A percentile compares a stretch with the other conserved stretches of the same genome.
Evolutionary conservation across 2,888 invertebrate genomes (phyloP).

Genomic region (Leptura quadrifasciata): DNA sequence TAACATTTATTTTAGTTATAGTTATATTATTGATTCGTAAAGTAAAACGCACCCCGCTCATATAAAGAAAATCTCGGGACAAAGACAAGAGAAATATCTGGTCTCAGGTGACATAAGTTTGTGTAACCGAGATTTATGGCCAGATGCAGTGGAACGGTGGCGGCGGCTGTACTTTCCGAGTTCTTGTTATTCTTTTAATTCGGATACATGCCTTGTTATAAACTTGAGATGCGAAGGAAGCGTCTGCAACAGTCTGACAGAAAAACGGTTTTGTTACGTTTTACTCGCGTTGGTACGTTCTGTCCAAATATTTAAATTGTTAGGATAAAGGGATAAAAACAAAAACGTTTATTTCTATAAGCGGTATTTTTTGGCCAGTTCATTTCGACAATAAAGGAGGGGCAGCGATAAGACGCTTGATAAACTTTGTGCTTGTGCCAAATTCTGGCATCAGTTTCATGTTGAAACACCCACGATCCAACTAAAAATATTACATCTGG

Average conservation of each 20-base stretch:
- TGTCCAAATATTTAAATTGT: neutral
- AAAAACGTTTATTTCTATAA: neutral
- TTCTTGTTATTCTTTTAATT: constrained; percentile 38
- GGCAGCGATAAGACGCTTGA: too few relatives aligned
- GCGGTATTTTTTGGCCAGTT: too few relatives aligned
- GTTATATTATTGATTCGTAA: neutral
- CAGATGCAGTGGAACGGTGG: constrained; percentile 27
- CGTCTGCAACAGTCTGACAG: neutral
- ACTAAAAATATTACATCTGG: too few relatives aligned
- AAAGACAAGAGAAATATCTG: constrained; percentile 35
- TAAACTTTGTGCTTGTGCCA: too few relatives aligned
- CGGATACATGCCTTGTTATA: constrained; percentile 36
- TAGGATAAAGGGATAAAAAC: neutral
- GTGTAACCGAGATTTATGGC: constrained; percentile 41
- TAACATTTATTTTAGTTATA: too few relatives aligned
- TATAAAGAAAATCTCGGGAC: constrained; percentile 32
- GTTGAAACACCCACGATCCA: too few relatives aligned
- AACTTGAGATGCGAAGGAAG: constrained; percentile 15
- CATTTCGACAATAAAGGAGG: too few relatives aligned
- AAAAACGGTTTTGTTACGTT: constrained; percentile 8
- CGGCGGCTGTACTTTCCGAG: constrained; percentile 26
- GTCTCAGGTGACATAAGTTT: constrained; percentile 43
- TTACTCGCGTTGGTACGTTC: neutral
- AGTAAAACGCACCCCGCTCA: constrained; percentile 4
- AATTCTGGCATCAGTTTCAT: too few relatives aligned